Evolutionary conservation across 2,797 vertebrate genomes (phyloP).

Genomic region (Thamnophis elegans): DNA sequence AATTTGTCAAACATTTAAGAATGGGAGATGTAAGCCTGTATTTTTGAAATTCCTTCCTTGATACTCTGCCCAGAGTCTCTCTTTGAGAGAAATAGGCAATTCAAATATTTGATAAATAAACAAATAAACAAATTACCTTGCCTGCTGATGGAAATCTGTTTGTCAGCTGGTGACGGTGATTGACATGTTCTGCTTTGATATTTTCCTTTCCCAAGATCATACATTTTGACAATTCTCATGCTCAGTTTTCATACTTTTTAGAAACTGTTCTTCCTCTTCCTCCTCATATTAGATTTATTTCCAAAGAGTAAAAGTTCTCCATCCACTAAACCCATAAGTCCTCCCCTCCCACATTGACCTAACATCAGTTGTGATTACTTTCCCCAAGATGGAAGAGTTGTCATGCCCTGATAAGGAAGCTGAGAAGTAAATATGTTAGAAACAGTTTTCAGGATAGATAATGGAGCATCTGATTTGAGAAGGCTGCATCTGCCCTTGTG

Average conservation of each 20-base stretch:
- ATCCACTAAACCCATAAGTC: no score
- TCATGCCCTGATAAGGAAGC: neutral
- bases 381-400: neutral
- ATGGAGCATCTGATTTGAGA: neutral
- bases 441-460: neutral
- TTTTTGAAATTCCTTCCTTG: neutral
- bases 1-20: neutral
- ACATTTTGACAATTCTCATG: neutral
- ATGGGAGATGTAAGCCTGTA: neutral
- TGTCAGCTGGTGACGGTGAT: neutral
- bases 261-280: neutral
- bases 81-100: neutral
- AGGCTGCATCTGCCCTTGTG: neutral
- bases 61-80: neutral
- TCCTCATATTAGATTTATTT: neutral
- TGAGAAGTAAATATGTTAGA: neutral
- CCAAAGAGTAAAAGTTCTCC: neutral
- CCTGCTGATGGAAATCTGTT: neutral
- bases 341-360: fast-evolving
- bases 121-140: neutral
- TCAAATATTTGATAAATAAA: neutral
- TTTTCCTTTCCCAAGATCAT: neutral
- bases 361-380: neutral
- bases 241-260: neutral
- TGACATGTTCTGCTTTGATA: neutral